Percentiles rank a stretch among this genome's conserved stretches.
Conservation (phyloP, 2,797 vertebrate genomes). For the Halcyon smyrnensis region DNA sequence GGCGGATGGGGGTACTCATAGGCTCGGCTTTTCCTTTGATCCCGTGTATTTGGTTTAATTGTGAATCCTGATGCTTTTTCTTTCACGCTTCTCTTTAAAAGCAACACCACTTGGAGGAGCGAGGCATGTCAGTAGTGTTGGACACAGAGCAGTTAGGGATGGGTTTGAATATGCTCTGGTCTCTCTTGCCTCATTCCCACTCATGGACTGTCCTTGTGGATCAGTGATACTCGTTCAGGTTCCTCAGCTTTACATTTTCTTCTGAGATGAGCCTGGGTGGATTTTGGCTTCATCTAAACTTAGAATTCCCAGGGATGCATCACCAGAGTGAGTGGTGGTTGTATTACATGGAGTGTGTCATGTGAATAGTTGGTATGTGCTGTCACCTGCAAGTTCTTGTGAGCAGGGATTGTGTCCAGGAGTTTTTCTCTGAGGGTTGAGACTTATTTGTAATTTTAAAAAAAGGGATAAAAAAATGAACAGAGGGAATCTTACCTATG, state of each 20-base stretch:
- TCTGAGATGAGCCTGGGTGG: background rate
- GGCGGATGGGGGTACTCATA: background rate
- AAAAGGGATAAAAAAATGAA: background rate
- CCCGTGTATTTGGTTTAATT: background rate
- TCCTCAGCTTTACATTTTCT: background rate
- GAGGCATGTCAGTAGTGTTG: background rate
- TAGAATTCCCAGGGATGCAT: background rate
- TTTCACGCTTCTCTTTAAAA: background rate
- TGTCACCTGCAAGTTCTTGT: background rate
- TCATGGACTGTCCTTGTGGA: background rate
- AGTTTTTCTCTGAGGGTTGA: background rate
- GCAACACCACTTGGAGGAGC: background rate
- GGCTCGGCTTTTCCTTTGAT: background rate
- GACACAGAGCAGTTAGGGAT: background rate
- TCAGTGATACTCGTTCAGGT: background rate
- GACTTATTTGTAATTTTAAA: background rate
- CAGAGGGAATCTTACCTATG: background rate
- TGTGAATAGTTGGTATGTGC: background rate
- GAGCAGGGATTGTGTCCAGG: background rate
- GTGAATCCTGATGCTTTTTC: background rate
- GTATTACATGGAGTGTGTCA: background rate
- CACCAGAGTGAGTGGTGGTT: background rate
- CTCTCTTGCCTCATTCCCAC: background rate
- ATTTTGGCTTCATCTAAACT: background rate
- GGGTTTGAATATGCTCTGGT: background rate